phyloP scores from a whole-genome alignment of 2,888 invertebrate species.

The Cataglyphis albicans region DNA sequence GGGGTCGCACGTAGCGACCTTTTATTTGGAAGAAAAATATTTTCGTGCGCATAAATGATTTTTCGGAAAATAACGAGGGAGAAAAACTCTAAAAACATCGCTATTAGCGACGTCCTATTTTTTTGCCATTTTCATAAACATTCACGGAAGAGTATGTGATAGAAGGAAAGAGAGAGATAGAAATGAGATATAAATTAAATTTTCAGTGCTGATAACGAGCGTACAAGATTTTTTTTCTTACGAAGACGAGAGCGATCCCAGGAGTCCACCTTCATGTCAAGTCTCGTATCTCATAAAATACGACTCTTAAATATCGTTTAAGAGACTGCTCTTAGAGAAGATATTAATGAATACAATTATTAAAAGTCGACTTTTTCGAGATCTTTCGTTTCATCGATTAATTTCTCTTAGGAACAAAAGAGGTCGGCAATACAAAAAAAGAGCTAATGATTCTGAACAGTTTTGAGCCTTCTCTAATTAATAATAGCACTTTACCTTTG shows the following conservation, averaged over 20 bases:
- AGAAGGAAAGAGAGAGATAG: neutral
- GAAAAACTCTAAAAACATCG: neutral
- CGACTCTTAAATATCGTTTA: conserved; percentile 28
- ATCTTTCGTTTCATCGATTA: conserved; percentile 21
- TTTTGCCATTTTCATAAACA: neutral
- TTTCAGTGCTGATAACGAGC: conserved; percentile 2
- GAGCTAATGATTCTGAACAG: neutral
- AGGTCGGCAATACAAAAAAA: neutral
- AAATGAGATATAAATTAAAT: conserved; percentile 38
- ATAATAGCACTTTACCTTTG: conserved; percentile 26
- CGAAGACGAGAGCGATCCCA: neutral
- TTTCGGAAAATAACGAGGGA: conserved; percentile 1
- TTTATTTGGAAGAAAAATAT: conserved; percentile 35
- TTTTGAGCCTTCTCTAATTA: conserved; percentile 12
- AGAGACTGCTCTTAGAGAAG: neutral
- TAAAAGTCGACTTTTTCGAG: conserved; percentile 31
- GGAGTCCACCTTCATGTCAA: conserved; percentile 29
- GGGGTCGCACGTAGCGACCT: conserved; percentile 10
- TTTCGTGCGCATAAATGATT: conserved; percentile 27
- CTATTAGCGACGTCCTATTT: neutral
- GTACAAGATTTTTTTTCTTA: conserved; percentile 11
- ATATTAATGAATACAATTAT: conserved; percentile 30
- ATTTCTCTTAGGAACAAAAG: conserved; percentile 25
- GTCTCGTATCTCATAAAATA: conserved; percentile 4
- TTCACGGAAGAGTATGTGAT: neutral